Conservation (phyloP, 2,113 vertebrate species). For the zebrafish (Danio rerio) region GRCz12tu NC_133200.1:29434501-29435000, state of each 20-base stretch:
- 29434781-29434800: neutral
- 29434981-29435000: neutral
- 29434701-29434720: neutral
- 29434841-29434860: conserved; percentile 29
- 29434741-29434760: neutral
- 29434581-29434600: neutral
- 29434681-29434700: neutral
- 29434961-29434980: too few relatives aligned
- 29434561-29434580: neutral
- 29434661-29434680: conserved; percentile 14
- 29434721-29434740: neutral
- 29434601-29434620: neutral
- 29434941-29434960: neutral
- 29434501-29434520: conserved; percentile 16
- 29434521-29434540: neutral
- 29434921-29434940: neutral
- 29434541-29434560: conserved; percentile 16
- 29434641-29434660: neutral
- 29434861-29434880: conserved; percentile 13
- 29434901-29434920: neutral
- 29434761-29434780: neutral
- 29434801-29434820: neutral
- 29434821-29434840: neutral
- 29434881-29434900: conserved; percentile 24
- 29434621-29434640: neutral